Percentiles rank a stretch among this genome's conserved stretches.
These are phyloP conservation scores for Isichthys henryi DNA, from an alignment of 2,113 vertebrate species.

Conservation along the genomic window DNA sequence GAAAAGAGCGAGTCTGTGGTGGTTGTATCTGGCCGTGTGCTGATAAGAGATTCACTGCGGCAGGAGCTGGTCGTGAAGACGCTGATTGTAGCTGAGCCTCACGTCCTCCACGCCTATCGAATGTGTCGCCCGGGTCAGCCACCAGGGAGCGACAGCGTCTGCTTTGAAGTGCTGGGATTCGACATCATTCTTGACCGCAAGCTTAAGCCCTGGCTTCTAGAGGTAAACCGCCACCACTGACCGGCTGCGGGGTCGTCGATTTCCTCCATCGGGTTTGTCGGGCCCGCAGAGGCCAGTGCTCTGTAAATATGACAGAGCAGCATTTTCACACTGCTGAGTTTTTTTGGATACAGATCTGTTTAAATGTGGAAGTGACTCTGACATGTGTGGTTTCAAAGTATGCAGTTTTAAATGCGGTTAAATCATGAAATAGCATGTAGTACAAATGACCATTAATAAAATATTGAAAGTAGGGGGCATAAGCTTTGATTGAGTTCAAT, in stretches of 20 bases:
- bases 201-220: constrained; percentile 94
- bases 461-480: neutral
- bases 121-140: constrained; percentile 96
- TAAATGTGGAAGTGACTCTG: neutral
- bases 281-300: neutral
- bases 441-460: neutral
- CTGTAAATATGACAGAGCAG: neutral
- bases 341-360: neutral
- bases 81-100: constrained; percentile 89
- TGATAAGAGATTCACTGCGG: neutral
- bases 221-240: constrained; percentile 65
- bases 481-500: neutral
- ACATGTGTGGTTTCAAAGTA: neutral
- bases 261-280: neutral
- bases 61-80: constrained; percentile 97
- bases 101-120: constrained; percentile 91
- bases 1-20: neutral
- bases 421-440: neutral
- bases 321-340: constrained; percentile 18
- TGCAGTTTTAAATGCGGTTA: neutral
- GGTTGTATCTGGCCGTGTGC: neutral
- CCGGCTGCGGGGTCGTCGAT: neutral
- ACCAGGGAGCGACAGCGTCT: constrained; percentile 92
- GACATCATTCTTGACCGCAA: constrained; percentile 96
- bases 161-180: constrained; percentile 94